These are phyloP conservation scores for Oeneis ivallda DNA, from an alignment of 2,888 invertebrate species.

Conservation along the genomic window DNA sequence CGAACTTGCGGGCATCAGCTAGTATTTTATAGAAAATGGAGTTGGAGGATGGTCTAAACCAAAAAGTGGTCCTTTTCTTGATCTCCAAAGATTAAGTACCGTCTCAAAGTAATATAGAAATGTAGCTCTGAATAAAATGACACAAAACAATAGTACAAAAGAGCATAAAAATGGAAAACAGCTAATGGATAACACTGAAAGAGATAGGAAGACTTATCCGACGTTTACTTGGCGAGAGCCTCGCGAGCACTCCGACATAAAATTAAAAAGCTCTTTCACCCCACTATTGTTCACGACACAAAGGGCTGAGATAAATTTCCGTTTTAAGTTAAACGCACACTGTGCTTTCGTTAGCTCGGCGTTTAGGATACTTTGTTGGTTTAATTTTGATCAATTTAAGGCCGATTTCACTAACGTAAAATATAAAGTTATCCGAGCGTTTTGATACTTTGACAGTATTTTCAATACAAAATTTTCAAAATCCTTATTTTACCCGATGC, in stretches of 20 bases:
- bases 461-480: no score
- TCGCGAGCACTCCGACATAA: conserved; percentile 46
- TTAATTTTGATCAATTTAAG: no score
- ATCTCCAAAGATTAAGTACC: no score
- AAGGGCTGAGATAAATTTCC: conserved; percentile 40
- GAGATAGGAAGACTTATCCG: conserved; percentile 41
- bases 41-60: no score
- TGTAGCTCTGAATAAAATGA: conserved; percentile 8
- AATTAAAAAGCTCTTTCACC: conserved; percentile 51
- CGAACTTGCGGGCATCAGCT: no score
- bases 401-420: no score
- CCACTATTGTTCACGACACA: conserved; percentile 49
- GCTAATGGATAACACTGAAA: conserved; percentile 36
- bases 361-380: neutral
- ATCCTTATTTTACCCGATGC: no score
- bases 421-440: no score
- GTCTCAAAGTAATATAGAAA: no score
- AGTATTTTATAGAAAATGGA: no score
- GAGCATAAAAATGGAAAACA: conserved; percentile 31
- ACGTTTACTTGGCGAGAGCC: conserved; percentile 39
- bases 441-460: no score
- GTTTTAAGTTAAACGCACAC: conserved; percentile 22
- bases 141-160: conserved; percentile 27
- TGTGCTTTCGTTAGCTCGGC: neutral
- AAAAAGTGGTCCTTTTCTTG: no score